Percentiles rank a stretch among this genome's conserved stretches.
Evolutionary conservation across 2,113 vertebrate genomes (phyloP).

Genomic region (Hydropotes inermis): DNA sequence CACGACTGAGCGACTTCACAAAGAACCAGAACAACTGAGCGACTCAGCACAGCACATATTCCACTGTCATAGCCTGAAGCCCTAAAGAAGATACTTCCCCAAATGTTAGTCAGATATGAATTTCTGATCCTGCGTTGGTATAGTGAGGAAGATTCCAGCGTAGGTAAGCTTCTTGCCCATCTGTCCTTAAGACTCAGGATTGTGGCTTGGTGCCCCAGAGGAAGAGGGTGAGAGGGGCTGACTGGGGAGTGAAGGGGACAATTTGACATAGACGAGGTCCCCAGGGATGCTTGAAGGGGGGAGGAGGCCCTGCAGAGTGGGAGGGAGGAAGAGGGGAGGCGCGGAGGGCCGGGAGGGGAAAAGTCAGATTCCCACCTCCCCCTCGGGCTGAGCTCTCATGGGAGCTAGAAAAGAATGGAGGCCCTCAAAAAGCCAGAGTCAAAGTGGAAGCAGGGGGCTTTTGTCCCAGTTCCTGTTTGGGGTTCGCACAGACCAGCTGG

Average conservation of each 20-base stretch:
- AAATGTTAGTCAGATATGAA: not conserved
- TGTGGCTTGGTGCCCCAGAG: not conserved
- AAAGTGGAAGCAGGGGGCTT: not conserved
- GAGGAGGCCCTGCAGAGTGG: too few relatives aligned
- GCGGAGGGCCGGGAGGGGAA: not conserved
- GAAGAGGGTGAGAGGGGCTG: not conserved
- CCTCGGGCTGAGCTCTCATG: not conserved
- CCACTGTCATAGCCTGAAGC: not conserved
- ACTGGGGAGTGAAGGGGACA: not conserved
- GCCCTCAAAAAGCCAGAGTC: not conserved
- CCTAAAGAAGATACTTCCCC: not conserved
- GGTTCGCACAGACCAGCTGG: not conserved
- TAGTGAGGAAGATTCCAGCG: too few relatives aligned
- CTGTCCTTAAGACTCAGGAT: not conserved
- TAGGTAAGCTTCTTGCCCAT: not conserved
- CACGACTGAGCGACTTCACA: too few relatives aligned
- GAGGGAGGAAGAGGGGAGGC: not conserved
- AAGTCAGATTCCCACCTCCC: not conserved
- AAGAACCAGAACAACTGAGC: not conserved
- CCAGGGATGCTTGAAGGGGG: not conserved
- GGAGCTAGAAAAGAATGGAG: not conserved
- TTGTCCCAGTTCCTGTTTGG: not conserved
- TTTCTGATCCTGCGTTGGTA: not conserved
- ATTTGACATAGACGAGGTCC: not conserved
- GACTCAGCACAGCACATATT: not conserved